Percentiles rank a stretch among this genome's conserved stretches.
These are phyloP conservation scores for Procambarus virginalis DNA, from an alignment of 1,140 invertebrate species.

Conservation along the genomic window DNA sequence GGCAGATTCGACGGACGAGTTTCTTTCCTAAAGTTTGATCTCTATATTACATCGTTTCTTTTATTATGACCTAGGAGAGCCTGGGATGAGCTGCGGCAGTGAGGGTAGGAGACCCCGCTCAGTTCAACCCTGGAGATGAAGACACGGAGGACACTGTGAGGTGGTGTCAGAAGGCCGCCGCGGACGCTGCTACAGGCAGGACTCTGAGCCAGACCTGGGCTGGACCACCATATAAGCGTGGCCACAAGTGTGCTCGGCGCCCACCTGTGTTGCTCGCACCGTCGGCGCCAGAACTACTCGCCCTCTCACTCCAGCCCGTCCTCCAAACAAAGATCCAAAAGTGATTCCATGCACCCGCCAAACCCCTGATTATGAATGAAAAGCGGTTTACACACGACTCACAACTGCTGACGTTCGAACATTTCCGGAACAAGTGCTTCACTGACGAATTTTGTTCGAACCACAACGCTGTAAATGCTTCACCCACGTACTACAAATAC, in stretches of 20 bases:
- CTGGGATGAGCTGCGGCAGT: background rate
- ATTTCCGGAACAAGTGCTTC: no score
- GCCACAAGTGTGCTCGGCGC: background rate
- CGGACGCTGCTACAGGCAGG: background rate
- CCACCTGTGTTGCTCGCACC: background rate
- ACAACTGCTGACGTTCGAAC: no score
- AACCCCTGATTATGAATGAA: no score
- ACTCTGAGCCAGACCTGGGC: background rate
- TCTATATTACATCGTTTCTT: background rate
- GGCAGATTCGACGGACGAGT: background rate
- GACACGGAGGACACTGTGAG: background rate
- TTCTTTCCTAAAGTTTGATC: background rate
- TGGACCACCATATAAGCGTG: background rate
- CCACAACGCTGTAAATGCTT: no score
- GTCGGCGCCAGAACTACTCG: no score
- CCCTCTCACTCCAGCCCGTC: no score
- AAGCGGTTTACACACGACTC: no score
- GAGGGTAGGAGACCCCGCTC: background rate
- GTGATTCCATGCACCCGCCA: no score
- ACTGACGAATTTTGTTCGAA: no score
- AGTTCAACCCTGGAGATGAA: background rate
- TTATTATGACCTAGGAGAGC: background rate
- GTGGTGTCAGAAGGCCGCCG: no score
- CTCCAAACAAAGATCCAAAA: no score
- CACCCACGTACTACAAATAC: no score